A percentile compares a stretch with the other conserved stretches of the same genome.
These are phyloP conservation scores for Elegia similella DNA, from an alignment of 2,888 invertebrate genomes.

Conservation along the genomic window DNA sequence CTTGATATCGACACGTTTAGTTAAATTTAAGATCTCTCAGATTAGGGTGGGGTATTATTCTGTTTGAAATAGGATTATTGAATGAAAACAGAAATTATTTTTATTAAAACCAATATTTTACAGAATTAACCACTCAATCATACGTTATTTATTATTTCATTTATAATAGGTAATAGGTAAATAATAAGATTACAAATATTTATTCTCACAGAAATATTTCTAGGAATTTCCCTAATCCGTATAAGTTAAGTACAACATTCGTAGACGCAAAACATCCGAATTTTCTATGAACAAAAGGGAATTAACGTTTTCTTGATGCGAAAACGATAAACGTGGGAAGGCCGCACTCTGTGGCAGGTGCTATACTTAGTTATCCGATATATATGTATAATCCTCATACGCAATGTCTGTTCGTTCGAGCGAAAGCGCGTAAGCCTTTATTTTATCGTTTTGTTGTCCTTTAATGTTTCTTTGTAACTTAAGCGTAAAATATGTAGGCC, in stretches of 20 bases:
- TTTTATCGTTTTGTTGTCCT: constrained; percentile 38
- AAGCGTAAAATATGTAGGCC: too few species aligned
- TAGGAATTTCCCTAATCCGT: constrained; percentile 18
- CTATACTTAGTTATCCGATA: constrained; percentile 42
- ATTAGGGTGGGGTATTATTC: too few species aligned
- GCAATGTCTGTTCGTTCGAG: constrained; percentile 47
- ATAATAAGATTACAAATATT: too few species aligned
- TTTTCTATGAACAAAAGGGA: constrained; percentile 67
- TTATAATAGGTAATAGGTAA: too few species aligned
- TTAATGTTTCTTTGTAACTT: too few species aligned
- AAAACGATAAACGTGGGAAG: constrained; percentile 61
- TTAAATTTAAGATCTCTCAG: too few species aligned
- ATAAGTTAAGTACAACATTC: constrained; percentile 48
- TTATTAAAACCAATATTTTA: too few species aligned
- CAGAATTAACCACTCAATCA: too few species aligned
- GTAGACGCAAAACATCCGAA: constrained; percentile 40
- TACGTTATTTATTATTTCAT: too few species aligned
- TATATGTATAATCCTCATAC: constrained; percentile 38
- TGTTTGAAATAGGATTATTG: too few species aligned
- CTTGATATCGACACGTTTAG: too few species aligned
- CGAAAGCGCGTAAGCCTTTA: constrained; percentile 55
- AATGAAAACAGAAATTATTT: too few species aligned
- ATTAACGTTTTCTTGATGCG: constrained; percentile 55
- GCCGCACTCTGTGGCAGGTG: constrained; percentile 53
- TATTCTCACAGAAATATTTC: not conserved